A percentile compares a stretch with the other conserved stretches of the same genome.
phyloP scores from a whole-genome alignment of 2,888 invertebrate species.

The Parthenolecanium corni region DNA sequence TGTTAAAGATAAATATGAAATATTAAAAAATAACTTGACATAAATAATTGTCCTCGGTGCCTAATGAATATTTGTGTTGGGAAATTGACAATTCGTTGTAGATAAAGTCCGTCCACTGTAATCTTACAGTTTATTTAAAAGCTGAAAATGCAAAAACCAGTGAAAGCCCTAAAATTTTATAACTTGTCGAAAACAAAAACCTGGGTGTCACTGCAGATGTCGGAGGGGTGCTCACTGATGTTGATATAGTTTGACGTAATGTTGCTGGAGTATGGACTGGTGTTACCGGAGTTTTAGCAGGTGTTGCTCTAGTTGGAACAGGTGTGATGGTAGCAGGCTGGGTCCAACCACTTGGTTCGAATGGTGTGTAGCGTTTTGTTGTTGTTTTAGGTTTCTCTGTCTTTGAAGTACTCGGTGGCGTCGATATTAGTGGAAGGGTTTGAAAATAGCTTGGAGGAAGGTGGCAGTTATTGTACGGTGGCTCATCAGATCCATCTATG shows the following conservation, averaged over 20 bases:
- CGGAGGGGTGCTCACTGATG: background rate
- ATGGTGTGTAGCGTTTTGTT: background rate
- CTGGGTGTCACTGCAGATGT: background rate
- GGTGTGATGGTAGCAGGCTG: no score
- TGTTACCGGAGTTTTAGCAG: background rate
- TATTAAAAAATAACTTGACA: no score
- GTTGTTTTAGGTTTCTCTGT: background rate
- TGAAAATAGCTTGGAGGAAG: background rate
- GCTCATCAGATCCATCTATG: conserved; percentile 15
- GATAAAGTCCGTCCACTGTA: no score
- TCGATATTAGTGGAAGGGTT: background rate
- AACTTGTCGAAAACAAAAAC: no score
- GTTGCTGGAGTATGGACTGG: background rate
- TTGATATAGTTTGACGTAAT: background rate
- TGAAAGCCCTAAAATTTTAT: no score
- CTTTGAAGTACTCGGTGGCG: background rate
- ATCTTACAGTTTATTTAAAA: no score
- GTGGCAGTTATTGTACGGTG: conserved; percentile 4
- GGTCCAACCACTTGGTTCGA: background rate
- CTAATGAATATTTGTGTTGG: no score
- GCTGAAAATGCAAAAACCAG: no score
- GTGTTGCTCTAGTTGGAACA: background rate
- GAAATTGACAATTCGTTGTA: no score
- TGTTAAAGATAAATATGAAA: no score
- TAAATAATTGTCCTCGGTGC: no score